phyloP scores from a whole-genome alignment of 1,140 invertebrate species.

The Cydia pomonella region DNA sequence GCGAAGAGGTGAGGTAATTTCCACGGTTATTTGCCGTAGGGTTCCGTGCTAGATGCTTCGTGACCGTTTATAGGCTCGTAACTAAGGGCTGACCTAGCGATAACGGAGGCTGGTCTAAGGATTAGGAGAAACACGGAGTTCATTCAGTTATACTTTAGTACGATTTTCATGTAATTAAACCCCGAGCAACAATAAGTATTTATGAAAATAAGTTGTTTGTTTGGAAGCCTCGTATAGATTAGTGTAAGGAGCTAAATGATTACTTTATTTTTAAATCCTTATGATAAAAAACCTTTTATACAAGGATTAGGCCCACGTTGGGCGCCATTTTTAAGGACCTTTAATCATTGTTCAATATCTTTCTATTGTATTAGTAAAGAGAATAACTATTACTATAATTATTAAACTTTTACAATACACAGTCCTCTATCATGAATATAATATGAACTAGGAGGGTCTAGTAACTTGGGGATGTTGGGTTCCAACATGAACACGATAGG shows the following conservation, averaged over 20 bases:
- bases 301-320: not conserved
- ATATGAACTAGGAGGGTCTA: no score
- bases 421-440: no score
- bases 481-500: no score
- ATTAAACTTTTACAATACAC: not conserved
- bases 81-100: constrained; percentile 10
- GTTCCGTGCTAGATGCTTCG: constrained; percentile 11
- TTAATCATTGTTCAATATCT: not conserved
- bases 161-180: not conserved
- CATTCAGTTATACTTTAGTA: not conserved
- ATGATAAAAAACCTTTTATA: no score
- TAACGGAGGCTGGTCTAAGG: not conserved
- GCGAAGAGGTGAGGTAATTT: no score
- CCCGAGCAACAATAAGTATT: not conserved
- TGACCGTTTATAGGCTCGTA: constrained; percentile 11
- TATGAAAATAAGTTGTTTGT: no score
- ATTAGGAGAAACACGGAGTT: not conserved
- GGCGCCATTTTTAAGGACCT: not conserved
- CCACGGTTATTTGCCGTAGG: not conserved
- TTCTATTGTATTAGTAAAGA: not conserved
- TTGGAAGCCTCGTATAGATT: no score
- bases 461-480: no score
- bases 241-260: no score
- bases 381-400: not conserved
- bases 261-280: not conserved